Conservation (phyloP, 2,797 vertebrate genomes). For the Salmo trutta region DNA sequence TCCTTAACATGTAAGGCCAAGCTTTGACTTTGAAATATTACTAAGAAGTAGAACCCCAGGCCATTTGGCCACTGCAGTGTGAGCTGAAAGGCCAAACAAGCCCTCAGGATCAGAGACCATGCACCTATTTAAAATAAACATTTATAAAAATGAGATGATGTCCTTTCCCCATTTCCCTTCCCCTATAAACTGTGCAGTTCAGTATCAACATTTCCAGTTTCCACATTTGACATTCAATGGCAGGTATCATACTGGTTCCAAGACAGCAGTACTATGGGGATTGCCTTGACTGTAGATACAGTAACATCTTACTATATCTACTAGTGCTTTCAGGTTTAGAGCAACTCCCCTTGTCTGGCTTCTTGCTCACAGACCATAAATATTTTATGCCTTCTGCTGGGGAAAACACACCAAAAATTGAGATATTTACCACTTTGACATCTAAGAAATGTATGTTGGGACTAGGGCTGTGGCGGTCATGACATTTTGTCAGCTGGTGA, state of each 20-base stretch:
- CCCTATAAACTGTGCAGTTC: not conserved
- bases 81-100: not conserved
- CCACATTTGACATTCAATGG: too few species aligned
- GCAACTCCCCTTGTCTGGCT: conserved; percentile 30
- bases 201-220: too few species aligned
- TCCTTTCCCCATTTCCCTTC: not conserved
- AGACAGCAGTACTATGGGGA: not conserved
- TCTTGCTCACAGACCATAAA: conserved; percentile 45
- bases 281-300: not conserved
- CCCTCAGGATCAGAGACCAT: not conserved
- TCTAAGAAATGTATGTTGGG: too few species aligned
- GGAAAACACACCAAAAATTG: conserved; percentile 33
- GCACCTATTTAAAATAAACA: not conserved
- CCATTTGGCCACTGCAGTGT: not conserved
- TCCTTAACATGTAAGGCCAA: not conserved
- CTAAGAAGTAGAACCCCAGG: not conserved
- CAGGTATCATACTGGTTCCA: not conserved
- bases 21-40: not conserved
- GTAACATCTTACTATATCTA: not conserved
- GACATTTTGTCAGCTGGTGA: too few species aligned
- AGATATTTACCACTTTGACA: conserved; percentile 4
- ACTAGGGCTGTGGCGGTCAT: too few species aligned
- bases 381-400: conserved; percentile 51
- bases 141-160: not conserved
- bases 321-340: conserved; percentile 26